phyloP scores from a whole-genome alignment of 2,888 invertebrate genomes.

The Lordiphosa fenestrarum region DNA sequence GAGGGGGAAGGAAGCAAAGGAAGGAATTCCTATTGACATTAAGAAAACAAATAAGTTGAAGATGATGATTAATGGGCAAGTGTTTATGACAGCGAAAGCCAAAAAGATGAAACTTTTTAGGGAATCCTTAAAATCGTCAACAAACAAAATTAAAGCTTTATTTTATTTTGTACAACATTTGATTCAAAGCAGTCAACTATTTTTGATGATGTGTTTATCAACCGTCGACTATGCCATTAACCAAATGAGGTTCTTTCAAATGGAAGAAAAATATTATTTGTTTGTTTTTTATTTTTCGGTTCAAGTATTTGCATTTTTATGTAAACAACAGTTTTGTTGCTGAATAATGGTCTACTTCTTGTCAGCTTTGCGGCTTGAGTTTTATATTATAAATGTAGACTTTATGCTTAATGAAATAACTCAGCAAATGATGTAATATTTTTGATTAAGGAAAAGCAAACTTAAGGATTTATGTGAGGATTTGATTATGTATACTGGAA shows the following conservation, averaged over 20 bases:
- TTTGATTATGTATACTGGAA: no score
- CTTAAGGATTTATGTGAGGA: no score
- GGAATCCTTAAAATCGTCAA: no score
- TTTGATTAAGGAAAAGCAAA: no score
- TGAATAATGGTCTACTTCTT: background rate
- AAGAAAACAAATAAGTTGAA: constrained; percentile 26
- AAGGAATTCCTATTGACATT: constrained; percentile 13
- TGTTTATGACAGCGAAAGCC: constrained; percentile 27
- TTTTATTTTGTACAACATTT: background rate
- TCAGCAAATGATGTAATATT: constrained; percentile 4
- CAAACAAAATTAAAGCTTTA: background rate
- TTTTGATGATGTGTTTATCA: constrained; percentile 54
- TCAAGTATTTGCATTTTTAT: constrained; percentile 49
- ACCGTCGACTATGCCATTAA: constrained; percentile 54
- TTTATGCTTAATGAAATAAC: constrained; percentile 65
- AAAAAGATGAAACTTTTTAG: background rate
- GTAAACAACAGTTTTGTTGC: constrained; percentile 16
- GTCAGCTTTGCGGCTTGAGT: background rate
- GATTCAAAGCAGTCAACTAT: constrained; percentile 4
- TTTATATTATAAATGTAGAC: constrained; percentile 34
- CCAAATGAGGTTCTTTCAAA: constrained; percentile 32
- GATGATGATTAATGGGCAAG: constrained; percentile 15
- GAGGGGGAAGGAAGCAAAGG: constrained; percentile 11
- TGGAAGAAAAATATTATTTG: constrained; percentile 20
- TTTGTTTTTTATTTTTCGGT: constrained; percentile 25